Percentiles rank a stretch among this genome's conserved stretches.
These are phyloP conservation scores for Allacma fusca DNA, from an alignment of 2,888 invertebrate genomes.

Conservation along the genomic window DNA sequence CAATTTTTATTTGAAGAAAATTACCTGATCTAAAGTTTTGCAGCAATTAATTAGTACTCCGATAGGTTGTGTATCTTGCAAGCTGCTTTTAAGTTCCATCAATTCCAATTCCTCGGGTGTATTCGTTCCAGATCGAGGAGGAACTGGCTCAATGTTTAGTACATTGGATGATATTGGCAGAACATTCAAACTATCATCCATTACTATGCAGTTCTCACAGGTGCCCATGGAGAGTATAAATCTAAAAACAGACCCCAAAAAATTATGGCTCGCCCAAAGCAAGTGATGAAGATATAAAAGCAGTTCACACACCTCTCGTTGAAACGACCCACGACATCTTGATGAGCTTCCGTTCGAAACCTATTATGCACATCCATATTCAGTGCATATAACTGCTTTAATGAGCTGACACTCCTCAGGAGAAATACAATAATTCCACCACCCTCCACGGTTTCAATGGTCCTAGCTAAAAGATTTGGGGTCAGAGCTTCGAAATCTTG, in stretches of 20 bases:
- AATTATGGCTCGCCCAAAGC: constrained; percentile 2
- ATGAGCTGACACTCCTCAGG: constrained; percentile 82
- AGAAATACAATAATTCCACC: constrained; percentile 92
- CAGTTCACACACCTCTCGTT: constrained; percentile 77
- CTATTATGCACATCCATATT: constrained; percentile 98
- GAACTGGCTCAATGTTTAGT: constrained; percentile 78
- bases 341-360: constrained; percentile 93
- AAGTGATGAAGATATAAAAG: no score
- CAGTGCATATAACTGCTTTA: constrained; percentile 94
- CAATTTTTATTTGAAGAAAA: background rate
- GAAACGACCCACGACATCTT: constrained; percentile 90
- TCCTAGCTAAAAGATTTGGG: constrained; percentile 94
- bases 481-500: constrained; percentile 97
- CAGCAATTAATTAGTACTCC: constrained; percentile 88
- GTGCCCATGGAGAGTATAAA: constrained; percentile 89
- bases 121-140: constrained; percentile 67
- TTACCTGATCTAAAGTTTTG: constrained; percentile 86
- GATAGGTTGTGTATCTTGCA: constrained; percentile 90
- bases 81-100: constrained; percentile 78
- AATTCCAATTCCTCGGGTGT: constrained; percentile 72
- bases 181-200: constrained; percentile 91
- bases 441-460: constrained; percentile 98
- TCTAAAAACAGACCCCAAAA: constrained; percentile 61
- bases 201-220: constrained; percentile 87
- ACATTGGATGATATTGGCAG: constrained; percentile 82